A percentile compares a stretch with the other conserved stretches of the same genome.
phyloP scores from a whole-genome alignment of 2,797 vertebrate species.

The Trachops cirrhosus region DNA sequence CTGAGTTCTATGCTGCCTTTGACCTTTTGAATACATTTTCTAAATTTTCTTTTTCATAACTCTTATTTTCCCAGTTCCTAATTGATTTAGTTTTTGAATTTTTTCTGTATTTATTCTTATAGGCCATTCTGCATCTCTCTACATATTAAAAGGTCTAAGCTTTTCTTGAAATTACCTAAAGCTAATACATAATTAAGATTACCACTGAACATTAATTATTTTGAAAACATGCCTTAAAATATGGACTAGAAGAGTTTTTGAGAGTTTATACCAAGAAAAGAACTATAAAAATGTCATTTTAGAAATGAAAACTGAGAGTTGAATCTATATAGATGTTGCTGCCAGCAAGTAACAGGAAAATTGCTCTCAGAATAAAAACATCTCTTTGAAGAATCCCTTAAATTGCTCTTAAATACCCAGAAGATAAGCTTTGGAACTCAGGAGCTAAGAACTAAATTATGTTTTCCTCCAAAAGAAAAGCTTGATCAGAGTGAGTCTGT shows the following conservation, averaged over 20 bases:
- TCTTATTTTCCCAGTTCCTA: not conserved
- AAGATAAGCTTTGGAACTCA: not conserved
- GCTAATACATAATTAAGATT: not conserved
- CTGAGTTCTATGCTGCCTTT: not conserved
- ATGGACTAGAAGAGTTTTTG: not conserved
- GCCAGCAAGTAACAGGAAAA: not conserved
- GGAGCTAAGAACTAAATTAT: not conserved
- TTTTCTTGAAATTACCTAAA: conserved; percentile 25
- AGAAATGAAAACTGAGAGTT: not conserved
- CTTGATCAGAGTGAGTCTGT: not conserved
- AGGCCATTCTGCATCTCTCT: not conserved
- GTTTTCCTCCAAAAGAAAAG: not conserved
- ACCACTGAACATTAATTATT: not conserved
- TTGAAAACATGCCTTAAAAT: not conserved
- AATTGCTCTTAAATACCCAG: not conserved
- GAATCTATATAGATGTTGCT: not conserved
- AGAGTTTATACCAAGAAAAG: not conserved
- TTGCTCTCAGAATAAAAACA: conserved; percentile 31
- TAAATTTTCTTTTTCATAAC: not conserved
- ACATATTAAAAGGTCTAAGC: not conserved
- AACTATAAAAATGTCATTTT: not conserved
- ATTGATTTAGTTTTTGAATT: not conserved
- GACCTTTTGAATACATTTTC: not conserved
- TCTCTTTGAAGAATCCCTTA: not conserved
- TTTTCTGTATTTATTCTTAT: not conserved